Percentiles rank a stretch among this genome's conserved stretches.
Conservation (phyloP, 2,113 vertebrate genomes). For the Cephalopholis sonnerati region DNA sequence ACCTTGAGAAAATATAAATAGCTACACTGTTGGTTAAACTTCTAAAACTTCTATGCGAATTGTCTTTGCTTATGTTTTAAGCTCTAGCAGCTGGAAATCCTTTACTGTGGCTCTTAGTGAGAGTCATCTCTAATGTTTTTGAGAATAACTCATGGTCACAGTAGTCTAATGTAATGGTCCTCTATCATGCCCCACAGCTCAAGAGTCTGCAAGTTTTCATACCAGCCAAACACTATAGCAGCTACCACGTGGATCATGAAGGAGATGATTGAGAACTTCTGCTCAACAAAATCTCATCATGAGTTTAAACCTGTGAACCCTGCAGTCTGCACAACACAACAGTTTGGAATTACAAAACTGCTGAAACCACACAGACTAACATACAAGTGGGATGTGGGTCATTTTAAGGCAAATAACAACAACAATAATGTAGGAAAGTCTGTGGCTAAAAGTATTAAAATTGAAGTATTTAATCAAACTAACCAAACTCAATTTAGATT, state of each 20-base stretch:
- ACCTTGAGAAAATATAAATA: neutral
- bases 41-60: slow-evolving; percentile 14
- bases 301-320: slow-evolving; percentile 2
- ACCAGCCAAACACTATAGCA: neutral
- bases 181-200: neutral
- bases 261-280: neutral
- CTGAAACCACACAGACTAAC: neutral
- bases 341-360: neutral
- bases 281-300: neutral
- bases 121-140: neutral
- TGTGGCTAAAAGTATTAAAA: neutral
- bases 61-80: slow-evolving; percentile 19
- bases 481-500: neutral
- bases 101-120: neutral
- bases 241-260: neutral
- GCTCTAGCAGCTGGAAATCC: neutral
- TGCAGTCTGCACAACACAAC: neutral
- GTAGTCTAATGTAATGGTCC: neutral
- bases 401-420: neutral
- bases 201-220: neutral
- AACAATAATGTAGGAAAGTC: neutral
- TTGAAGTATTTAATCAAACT: neutral
- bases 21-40: neutral
- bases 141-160: slow-evolving; percentile 4
- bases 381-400: neutral